phyloP scores from a whole-genome alignment of 2,888 invertebrate genomes.

The Drosophila percnosoma region DNA sequence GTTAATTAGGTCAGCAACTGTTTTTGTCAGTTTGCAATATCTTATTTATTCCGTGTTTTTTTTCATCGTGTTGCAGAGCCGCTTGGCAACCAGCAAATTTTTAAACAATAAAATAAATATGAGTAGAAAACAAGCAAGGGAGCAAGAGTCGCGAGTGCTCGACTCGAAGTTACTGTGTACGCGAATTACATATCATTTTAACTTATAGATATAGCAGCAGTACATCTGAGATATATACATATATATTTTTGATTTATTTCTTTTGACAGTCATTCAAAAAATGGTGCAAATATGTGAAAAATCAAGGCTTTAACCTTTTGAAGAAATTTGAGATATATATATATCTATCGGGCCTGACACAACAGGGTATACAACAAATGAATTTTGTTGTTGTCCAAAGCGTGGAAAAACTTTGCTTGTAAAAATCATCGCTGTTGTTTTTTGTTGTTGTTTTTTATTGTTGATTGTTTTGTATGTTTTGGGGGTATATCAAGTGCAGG shows the following conservation, averaged over 20 bases:
- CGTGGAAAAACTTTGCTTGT: constrained; percentile 51
- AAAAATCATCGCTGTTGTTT: constrained; percentile 19
- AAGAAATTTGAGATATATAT: neutral
- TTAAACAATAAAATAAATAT: constrained; percentile 22
- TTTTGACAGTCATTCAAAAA: neutral
- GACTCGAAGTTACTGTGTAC: constrained; percentile 4
- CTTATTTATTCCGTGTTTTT: constrained; percentile 20
- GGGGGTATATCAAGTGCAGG: constrained; percentile 63
- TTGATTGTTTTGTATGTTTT: constrained; percentile 30
- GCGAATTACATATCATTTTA: neutral
- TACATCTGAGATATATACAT: neutral
- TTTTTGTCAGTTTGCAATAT: constrained; percentile 76
- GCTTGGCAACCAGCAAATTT: constrained; percentile 61
- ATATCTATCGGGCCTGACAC: neutral
- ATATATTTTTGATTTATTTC: neutral
- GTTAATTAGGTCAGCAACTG: constrained; percentile 81
- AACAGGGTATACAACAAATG: constrained; percentile 14
- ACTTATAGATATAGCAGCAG: neutral
- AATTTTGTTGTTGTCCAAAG: constrained; percentile 42
- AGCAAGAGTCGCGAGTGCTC: neutral
- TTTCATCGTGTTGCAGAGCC: constrained; percentile 17
- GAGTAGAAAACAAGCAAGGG: constrained; percentile 9
- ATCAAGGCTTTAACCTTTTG: neutral
- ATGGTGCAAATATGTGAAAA: neutral
- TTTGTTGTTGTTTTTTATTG: constrained; percentile 25